These are phyloP conservation scores for Teleopsis dalmanni DNA, from an alignment of 1,140 invertebrate species.

Conservation along the genomic window DNA sequence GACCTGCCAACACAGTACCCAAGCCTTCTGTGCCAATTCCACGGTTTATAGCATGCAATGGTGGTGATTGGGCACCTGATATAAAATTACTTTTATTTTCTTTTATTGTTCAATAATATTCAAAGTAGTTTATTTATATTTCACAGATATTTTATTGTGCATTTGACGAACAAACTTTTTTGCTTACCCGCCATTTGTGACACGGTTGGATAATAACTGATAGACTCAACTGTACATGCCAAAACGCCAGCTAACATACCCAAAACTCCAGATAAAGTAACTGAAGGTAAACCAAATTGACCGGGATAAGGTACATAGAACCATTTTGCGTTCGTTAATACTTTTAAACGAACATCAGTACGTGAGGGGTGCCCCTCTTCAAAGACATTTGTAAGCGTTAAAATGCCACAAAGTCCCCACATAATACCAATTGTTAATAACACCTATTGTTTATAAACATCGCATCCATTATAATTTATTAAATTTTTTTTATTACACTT, in stretches of 20 bases:
- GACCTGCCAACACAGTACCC: conserved; percentile 71
- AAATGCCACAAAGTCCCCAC: conserved; percentile 69
- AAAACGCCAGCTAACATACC: conserved; percentile 79
- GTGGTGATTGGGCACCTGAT: conserved; percentile 71
- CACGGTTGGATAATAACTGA: conserved; percentile 84
- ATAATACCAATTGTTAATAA: conserved; percentile 71
- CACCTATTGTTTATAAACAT: conserved; percentile 51
- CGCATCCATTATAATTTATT: no score
- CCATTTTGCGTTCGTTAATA: conserved; percentile 68
- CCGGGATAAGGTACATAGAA: conserved; percentile 81
- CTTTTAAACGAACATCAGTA: conserved; percentile 68
- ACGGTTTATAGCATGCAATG: conserved; percentile 77
- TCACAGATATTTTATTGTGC: background rate
- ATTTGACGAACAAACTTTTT: background rate
- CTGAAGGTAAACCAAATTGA: conserved; percentile 79
- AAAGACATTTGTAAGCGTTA: conserved; percentile 62
- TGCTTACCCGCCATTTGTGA: conserved; percentile 66
- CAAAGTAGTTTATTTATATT: background rate
- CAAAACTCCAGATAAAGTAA: conserved; percentile 55
- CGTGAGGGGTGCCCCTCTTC: conserved; percentile 62
- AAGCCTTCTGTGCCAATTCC: conserved; percentile 78
- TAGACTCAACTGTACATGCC: conserved; percentile 76
- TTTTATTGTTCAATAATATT: no score
- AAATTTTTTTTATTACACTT: conserved; percentile 38
- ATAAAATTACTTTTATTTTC: no score